These are phyloP conservation scores for Lophotriccus pileatus DNA, from an alignment of 2,797 vertebrate species.

Conservation along the genomic window DNA sequence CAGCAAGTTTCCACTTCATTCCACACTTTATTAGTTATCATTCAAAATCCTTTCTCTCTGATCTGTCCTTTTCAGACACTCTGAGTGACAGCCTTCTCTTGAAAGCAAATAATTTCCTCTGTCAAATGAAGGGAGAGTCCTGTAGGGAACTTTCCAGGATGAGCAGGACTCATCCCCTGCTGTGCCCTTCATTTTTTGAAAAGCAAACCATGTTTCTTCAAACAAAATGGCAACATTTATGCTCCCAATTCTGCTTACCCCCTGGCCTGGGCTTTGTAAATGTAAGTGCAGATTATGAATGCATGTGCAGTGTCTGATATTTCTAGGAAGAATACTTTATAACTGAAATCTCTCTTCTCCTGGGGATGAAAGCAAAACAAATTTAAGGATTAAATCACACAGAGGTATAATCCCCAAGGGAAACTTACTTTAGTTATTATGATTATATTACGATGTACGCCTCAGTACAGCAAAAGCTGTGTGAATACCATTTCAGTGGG, in stretches of 20 bases:
- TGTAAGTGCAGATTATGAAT: constrained; percentile 62
- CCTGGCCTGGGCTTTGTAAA: constrained; percentile 59
- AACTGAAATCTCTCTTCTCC: constrained; percentile 74
- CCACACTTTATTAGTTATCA: neutral
- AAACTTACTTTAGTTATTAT: constrained; percentile 74
- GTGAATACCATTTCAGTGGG: constrained; percentile 68
- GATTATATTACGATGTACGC: constrained; percentile 58
- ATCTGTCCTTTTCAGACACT: neutral
- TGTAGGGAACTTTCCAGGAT: neutral
- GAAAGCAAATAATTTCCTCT: neutral
- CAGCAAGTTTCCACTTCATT: neutral
- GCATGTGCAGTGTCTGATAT: constrained; percentile 57
- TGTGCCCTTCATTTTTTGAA: neutral
- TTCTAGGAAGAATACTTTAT: constrained; percentile 71
- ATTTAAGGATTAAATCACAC: constrained; percentile 80
- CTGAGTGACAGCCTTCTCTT: neutral
- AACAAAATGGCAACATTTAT: neutral
- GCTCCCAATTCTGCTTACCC: constrained; percentile 29
- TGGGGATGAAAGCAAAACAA: constrained; percentile 77
- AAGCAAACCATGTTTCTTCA: neutral
- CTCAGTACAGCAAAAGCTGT: constrained; percentile 67
- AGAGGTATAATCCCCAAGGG: constrained; percentile 74
- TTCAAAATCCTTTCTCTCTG: neutral
- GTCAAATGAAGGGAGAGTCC: neutral
- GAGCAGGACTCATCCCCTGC: neutral